phyloP scores from a whole-genome alignment of 2,888 invertebrate genomes.

The Morpho helenor region DNA sequence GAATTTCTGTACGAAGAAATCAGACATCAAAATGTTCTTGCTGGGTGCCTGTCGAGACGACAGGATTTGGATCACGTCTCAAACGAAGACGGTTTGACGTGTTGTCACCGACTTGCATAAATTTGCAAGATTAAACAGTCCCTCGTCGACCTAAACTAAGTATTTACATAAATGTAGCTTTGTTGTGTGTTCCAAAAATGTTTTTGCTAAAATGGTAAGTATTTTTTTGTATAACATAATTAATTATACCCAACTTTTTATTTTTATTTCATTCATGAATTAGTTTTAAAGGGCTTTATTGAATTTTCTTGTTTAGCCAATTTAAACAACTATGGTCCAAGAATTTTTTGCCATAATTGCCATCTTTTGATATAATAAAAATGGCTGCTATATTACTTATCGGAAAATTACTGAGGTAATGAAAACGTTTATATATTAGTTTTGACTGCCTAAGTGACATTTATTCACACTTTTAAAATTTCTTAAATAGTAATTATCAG shows the following conservation, averaged over 20 bases:
- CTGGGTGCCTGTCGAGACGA: conserved; percentile 65
- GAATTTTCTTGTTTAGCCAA: background rate
- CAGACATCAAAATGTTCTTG: conserved; percentile 62
- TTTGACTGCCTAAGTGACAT: too few relatives aligned
- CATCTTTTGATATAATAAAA: too few relatives aligned
- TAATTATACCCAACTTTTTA: background rate
- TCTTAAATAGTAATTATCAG: too few relatives aligned
- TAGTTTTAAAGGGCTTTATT: too few relatives aligned
- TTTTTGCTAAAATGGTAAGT: conserved; percentile 1
- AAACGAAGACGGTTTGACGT: conserved; percentile 72
- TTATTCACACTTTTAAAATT: too few relatives aligned
- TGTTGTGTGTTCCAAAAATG: conserved; percentile 7
- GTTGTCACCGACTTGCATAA: conserved; percentile 74
- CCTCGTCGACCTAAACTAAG: conserved; percentile 40
- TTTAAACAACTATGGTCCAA: too few relatives aligned
- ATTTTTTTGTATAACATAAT: background rate
- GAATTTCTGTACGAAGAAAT: conserved; percentile 33
- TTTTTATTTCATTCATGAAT: background rate
- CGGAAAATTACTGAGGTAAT: too few relatives aligned
- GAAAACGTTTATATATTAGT: too few relatives aligned
- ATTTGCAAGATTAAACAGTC: conserved; percentile 73
- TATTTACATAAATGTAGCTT: conserved; percentile 57
- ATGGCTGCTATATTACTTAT: too few relatives aligned
- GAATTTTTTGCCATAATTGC: too few relatives aligned
- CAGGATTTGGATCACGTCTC: conserved; percentile 75